These are phyloP conservation scores for Centruroides sculpturatus DNA, from an alignment of 1,140 invertebrate genomes.

Conservation along the genomic window DNA sequence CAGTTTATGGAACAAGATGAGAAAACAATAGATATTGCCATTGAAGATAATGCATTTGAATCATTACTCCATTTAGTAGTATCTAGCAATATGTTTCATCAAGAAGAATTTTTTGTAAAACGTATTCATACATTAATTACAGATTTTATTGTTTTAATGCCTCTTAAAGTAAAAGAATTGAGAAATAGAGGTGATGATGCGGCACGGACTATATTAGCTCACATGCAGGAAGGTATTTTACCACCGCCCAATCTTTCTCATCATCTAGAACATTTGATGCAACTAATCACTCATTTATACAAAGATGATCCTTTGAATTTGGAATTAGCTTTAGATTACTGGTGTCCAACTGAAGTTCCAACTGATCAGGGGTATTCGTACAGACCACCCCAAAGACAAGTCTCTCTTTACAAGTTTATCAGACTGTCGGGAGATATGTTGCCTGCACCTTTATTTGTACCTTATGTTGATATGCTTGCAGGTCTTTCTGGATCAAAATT, in stretches of 20 bases:
- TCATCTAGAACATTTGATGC: constrained; percentile 69
- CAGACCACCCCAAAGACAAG: constrained; percentile 29
- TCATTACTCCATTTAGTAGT: constrained; percentile 57
- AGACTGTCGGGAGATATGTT: constrained; percentile 70
- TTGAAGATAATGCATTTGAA: constrained; percentile 64
- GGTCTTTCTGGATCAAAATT: constrained; percentile 56
- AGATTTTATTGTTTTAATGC: constrained; percentile 87
- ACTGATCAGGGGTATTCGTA: constrained; percentile 10
- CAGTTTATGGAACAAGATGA: constrained; percentile 53
- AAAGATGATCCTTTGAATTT: constrained; percentile 52
- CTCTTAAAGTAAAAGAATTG: constrained; percentile 69
- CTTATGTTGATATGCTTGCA: constrained; percentile 72
- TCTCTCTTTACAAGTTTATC: constrained; percentile 76
- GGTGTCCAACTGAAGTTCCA: constrained; percentile 47
- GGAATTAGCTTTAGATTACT: constrained; percentile 61
- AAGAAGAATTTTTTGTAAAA: constrained; percentile 64
- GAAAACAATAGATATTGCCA: constrained; percentile 51
- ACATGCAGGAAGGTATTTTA: constrained; percentile 57
- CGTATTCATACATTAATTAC: constrained; percentile 72
- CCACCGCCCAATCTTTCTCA: constrained; percentile 54
- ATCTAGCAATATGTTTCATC: constrained; percentile 48
- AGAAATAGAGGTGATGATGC: constrained; percentile 74
- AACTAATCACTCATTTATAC: constrained; percentile 63
- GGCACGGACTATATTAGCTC: constrained; percentile 62
- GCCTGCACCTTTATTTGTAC: constrained; percentile 66